Evolutionary conservation across 2,888 invertebrate species (phyloP), one percentile per base, ranked within the genome.

Genomic region (Spialia ferax): DNA sequence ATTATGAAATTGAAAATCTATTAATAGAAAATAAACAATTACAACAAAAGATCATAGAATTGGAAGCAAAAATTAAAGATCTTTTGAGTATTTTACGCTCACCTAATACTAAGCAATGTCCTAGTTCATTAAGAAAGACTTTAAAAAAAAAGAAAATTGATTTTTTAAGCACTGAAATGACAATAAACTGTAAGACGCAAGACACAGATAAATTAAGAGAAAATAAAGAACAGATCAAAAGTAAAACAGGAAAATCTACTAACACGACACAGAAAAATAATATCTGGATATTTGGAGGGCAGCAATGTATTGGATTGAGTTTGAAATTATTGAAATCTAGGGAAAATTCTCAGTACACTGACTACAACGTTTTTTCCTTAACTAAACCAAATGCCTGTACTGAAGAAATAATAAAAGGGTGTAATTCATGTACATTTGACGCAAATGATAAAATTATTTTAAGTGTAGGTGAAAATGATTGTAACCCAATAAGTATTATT

Each of bases 281-380:
- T 29, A 62, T 68, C 18, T 45, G 18, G 62, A 68, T 68, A 22
- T 52, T 56, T 48, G 68, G 68, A 23, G 62, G 62, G 10, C 56
- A 62, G 15, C 62, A 62, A 62, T 68, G 62, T 15, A 35, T 62
- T 13, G 68, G 68, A 8, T 11, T 68, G 1, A 48, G 56, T 20
- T 68, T 56, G 1, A 15, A 62, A 35, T 61, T 68, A 15, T 20
- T 55, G 3, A 26, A 15, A 4, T 48, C 56, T 0, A 55, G 67
- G 8, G 8, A 29, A 8, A 55, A 45, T 22, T 55, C 62, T 13
- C 13, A 45, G 20, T 68, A 62, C 48, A 32, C 18, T 26, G 20
- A 48, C 2, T 68, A 68, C 18, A n/a, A 38, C 7, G 32, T 68
- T n/a, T 32, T 2, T 5, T 42, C 61, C 2, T 11, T 56, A 10